phyloP scores from a whole-genome alignment of 2,797 vertebrate genomes.

The Microchirus variegatus region DNA sequence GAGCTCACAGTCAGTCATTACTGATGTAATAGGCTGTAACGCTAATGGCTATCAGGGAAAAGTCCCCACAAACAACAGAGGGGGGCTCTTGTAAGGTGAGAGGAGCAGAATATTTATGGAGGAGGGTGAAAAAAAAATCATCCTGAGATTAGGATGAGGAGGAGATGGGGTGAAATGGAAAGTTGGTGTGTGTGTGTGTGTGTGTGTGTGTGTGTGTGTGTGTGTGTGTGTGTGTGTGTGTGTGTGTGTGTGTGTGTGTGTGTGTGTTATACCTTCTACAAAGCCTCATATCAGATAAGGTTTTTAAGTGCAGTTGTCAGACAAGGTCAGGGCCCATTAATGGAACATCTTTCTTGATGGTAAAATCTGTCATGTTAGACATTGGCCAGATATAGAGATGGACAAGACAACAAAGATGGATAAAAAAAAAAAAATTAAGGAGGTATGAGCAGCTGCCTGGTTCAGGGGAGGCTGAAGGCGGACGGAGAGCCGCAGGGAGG shows the following conservation, averaged over 20 bases:
- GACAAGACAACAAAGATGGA: slow-evolving; percentile 41
- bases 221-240: slow-evolving; percentile 13
- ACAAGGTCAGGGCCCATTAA: slow-evolving; percentile 71
- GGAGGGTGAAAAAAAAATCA: slow-evolving; percentile 26
- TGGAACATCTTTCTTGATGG: slow-evolving; percentile 58
- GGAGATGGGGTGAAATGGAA: slow-evolving; percentile 59
- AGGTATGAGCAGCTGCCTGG: slow-evolving; percentile 21
- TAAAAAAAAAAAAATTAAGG: slow-evolving; percentile 46
- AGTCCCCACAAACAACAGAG: slow-evolving; percentile 84
- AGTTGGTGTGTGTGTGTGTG: slow-evolving; percentile 37
- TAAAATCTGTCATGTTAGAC: slow-evolving; percentile 77
- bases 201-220: slow-evolving; percentile 12
- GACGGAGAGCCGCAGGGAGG: slow-evolving; percentile 26
- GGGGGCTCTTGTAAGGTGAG: slow-evolving; percentile 72
- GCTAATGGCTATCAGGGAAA: slow-evolving; percentile 91
- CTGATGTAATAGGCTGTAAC: slow-evolving; percentile 91
- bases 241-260: background rate
- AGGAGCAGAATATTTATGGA: slow-evolving; percentile 69
- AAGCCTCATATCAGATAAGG: slow-evolving; percentile 40
- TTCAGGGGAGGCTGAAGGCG: slow-evolving; percentile 16
- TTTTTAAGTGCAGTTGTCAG: slow-evolving; percentile 65
- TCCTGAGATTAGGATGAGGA: slow-evolving; percentile 52
- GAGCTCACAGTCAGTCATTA: slow-evolving; percentile 93
- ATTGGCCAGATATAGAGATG: slow-evolving; percentile 71
- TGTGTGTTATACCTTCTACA: slow-evolving; percentile 11